These are phyloP conservation scores for Aphidius colemani DNA, from an alignment of 2,888 invertebrate species.

Conservation along the genomic window DNA sequence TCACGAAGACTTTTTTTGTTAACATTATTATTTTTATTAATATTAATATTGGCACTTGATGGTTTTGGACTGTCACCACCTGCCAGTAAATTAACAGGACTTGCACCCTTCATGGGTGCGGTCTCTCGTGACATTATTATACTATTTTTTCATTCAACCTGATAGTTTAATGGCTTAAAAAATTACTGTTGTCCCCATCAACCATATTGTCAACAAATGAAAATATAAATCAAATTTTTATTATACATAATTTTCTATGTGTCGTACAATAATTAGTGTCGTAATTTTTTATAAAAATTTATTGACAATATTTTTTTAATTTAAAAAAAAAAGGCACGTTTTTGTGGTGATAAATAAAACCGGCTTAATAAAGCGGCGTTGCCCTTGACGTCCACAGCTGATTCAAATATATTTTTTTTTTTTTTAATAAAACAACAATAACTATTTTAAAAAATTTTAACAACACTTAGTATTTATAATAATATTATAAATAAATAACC, in stretches of 20 bases:
- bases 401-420: conserved; percentile 16
- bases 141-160: background rate
- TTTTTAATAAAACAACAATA: background rate
- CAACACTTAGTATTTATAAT: background rate
- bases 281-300: background rate
- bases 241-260: background rate
- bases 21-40: too few species aligned
- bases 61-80: conserved; percentile 49
- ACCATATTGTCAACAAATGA: too few species aligned
- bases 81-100: conserved; percentile 34
- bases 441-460: too few species aligned
- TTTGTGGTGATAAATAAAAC: background rate
- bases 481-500: background rate
- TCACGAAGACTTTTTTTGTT: conserved; percentile 65
- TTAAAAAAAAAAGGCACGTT: background rate
- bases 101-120: conserved; percentile 38
- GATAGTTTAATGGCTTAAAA: background rate
- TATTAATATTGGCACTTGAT: conserved; percentile 48
- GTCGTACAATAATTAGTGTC: background rate
- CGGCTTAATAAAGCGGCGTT: conserved; percentile 8
- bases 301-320: background rate
- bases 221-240: too few species aligned
- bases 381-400: conserved; percentile 18
- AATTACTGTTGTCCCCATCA: background rate
- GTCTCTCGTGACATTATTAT: conserved; percentile 36